These are phyloP conservation scores for Nineta flava DNA, from an alignment of 2,888 invertebrate species.

Conservation along the genomic window DNA sequence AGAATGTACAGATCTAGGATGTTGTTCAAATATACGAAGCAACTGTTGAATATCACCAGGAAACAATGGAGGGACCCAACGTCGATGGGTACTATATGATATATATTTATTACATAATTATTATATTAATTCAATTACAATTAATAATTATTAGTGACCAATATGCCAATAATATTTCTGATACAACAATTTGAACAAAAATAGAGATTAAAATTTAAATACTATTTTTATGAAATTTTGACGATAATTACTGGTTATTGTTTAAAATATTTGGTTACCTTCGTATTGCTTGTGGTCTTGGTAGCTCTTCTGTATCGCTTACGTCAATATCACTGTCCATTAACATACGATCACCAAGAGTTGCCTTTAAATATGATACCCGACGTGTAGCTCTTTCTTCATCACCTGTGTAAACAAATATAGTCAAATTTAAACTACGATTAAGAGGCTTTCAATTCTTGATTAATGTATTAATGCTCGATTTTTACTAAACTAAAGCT, in stretches of 20 bases:
- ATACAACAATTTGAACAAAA: no score
- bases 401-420: conserved; percentile 39
- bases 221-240: no score
- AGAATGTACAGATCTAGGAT: conserved; percentile 29
- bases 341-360: conserved; percentile 62
- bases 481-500: no score
- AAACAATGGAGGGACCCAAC: conserved; percentile 72
- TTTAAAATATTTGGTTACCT: conserved; percentile 34
- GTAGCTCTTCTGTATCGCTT: conserved; percentile 39
- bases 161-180: no score
- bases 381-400: conserved; percentile 77
- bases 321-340: conserved; percentile 50
- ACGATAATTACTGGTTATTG: no score
- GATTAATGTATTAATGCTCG: no score
- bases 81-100: conserved; percentile 49
- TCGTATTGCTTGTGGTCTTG: conserved; percentile 37
- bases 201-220: no score
- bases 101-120: neutral
- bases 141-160: neutral
- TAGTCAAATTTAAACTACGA: neutral
- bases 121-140: neutral
- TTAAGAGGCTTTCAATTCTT: neutral
- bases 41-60: conserved; percentile 62
- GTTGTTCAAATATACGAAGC: conserved; percentile 61
- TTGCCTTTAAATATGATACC: conserved; percentile 89